phyloP scores from a whole-genome alignment of 2,888 invertebrate species.

The Zaprionus obscuricornis region DNA sequence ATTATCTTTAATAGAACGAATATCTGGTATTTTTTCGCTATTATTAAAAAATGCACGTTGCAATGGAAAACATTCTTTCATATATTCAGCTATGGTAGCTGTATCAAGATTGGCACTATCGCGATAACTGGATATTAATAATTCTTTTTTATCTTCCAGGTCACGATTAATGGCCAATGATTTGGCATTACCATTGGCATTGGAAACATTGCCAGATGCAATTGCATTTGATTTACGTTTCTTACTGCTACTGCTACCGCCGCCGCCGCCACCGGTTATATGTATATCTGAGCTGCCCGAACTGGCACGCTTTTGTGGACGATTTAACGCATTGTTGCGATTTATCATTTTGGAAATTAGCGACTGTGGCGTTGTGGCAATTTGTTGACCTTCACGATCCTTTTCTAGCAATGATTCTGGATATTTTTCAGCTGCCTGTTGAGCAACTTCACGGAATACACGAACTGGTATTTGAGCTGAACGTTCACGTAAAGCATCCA shows the following conservation, averaged over 20 bases:
- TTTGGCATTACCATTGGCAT: slow-evolving; percentile 63
- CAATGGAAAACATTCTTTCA: slow-evolving; percentile 71
- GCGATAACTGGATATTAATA: slow-evolving; percentile 60
- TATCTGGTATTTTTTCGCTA: slow-evolving; percentile 69
- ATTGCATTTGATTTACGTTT: slow-evolving; percentile 52
- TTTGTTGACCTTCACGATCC: slow-evolving; percentile 70
- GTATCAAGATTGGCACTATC: slow-evolving; percentile 53
- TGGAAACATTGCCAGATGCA: slow-evolving; percentile 3
- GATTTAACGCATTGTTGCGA: slow-evolving; percentile 66
- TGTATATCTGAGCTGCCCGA: slow-evolving; percentile 54
- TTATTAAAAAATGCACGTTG: slow-evolving; percentile 70
- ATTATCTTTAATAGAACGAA: slow-evolving; percentile 63
- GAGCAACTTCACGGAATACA: slow-evolving; percentile 70
- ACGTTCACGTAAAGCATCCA: slow-evolving; percentile 62
- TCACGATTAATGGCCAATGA: slow-evolving; percentile 50
- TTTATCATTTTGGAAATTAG: slow-evolving; percentile 70
- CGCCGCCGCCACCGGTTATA: too few species aligned
- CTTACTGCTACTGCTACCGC: slow-evolving; percentile 43
- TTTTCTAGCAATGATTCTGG: slow-evolving; percentile 68
- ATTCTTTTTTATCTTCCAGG: slow-evolving; percentile 66
- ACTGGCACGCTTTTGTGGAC: slow-evolving; percentile 65
- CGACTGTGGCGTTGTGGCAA: slow-evolving; percentile 70
- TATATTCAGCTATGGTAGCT: slow-evolving; percentile 54
- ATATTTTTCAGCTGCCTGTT: slow-evolving; percentile 70
- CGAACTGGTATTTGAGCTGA: slow-evolving; percentile 61